Conservation (phyloP, 2,113 vertebrate genomes). For the Vombatus ursinus region DNA sequence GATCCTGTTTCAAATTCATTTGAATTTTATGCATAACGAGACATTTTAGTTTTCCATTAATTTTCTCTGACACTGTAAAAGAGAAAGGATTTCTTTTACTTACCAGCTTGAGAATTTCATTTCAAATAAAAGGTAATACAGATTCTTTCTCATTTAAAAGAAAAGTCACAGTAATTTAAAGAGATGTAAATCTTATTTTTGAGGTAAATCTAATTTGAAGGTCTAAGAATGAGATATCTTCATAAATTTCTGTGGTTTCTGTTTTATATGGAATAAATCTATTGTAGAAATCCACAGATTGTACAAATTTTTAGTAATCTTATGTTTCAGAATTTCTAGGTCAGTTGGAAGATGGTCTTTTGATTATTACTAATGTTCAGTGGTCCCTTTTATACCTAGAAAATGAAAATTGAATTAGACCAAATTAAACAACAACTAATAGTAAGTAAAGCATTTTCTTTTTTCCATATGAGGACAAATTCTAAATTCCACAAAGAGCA, state of each 20-base stretch:
- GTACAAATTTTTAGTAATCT: slow-evolving; percentile 7
- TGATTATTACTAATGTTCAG: slow-evolving; percentile 44
- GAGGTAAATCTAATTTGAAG: background rate
- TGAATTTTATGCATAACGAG: background rate
- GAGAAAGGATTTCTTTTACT: slow-evolving; percentile 30
- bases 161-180: background rate
- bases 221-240: background rate
- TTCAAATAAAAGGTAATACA: background rate
- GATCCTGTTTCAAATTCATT: background rate
- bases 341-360: slow-evolving; percentile 25
- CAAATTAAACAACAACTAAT: slow-evolving; percentile 91
- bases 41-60: background rate
- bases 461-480: background rate
- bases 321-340: slow-evolving; percentile 40
- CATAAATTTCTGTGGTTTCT: background rate
- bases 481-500: slow-evolving; percentile 50
- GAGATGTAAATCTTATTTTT: background rate
- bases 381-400: slow-evolving; percentile 83
- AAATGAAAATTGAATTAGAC: slow-evolving; percentile 96
- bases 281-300: slow-evolving; percentile 38
- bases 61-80: slow-evolving; percentile 39
- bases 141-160: slow-evolving; percentile 21
- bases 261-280: background rate
- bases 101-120: slow-evolving; percentile 36
- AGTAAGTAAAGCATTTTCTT: slow-evolving; percentile 84